Conservation (phyloP, 2,888 invertebrate species). For the Zeuzera pyrina region DNA sequence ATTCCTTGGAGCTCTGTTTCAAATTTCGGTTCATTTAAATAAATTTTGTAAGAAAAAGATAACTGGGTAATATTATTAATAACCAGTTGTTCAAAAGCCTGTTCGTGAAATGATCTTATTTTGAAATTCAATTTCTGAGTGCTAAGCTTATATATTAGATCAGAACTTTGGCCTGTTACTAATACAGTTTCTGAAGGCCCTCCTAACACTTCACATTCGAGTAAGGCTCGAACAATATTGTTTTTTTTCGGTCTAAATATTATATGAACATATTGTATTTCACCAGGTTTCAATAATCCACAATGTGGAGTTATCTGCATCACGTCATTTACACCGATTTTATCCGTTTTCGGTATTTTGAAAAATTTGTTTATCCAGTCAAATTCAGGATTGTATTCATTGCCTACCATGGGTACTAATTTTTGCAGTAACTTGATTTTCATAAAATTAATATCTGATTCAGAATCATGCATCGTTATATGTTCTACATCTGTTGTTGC, state of each 20-base stretch:
- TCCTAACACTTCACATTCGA: conserved; percentile 68
- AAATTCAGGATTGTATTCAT: conserved; percentile 32
- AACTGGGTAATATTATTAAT: conserved; percentile 66
- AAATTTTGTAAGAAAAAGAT: conserved; percentile 54
- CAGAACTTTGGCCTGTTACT: conserved; percentile 65
- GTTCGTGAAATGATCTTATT: conserved; percentile 56
- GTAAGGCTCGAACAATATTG: conserved; percentile 50
- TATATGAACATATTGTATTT: conserved; percentile 59
- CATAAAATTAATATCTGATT: conserved; percentile 18
- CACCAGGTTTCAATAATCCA: conserved; percentile 65
- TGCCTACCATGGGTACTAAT: conserved; percentile 42
- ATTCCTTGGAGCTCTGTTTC: conserved; percentile 48
- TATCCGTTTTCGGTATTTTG: conserved; percentile 21
- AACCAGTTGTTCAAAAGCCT: conserved; percentile 38
- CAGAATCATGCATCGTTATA: too few species aligned
- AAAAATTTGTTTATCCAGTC: conserved; percentile 47
- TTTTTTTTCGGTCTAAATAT: conserved; percentile 58
- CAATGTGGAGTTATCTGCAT: conserved; percentile 59
- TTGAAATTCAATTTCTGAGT: conserved; percentile 50
- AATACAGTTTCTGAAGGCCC: conserved; percentile 68
- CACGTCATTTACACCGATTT: conserved; percentile 39
- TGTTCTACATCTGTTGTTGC: too few species aligned
- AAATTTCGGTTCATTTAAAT: conserved; percentile 37
- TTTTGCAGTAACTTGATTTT: conserved; percentile 33
- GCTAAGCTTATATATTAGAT: conserved; percentile 62